phyloP scores from a whole-genome alignment of 1,140 invertebrate genomes.

The Papilio dardanus region DNA sequence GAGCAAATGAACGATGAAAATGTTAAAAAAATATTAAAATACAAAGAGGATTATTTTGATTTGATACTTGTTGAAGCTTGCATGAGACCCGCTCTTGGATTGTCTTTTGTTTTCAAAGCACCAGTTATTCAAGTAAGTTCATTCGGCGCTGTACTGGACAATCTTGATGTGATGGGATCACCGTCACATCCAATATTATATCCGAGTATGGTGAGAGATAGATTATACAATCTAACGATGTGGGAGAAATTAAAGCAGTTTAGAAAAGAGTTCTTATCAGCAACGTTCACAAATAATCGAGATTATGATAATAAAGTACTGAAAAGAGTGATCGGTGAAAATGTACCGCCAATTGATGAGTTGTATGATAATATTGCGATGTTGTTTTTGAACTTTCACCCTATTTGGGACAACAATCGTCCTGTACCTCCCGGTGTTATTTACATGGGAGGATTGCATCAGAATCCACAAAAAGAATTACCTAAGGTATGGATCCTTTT shows the following conservation, averaged over 20 bases:
- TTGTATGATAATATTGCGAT: constrained; percentile 79
- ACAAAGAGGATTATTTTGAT: constrained; percentile 58
- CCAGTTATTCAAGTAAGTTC: constrained; percentile 73
- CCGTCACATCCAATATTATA: constrained; percentile 77
- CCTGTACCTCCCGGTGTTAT: constrained; percentile 75
- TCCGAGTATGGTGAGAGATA: constrained; percentile 62
- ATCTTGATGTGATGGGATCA: constrained; percentile 67
- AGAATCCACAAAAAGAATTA: constrained; percentile 57
- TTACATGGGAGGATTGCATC: constrained; percentile 78
- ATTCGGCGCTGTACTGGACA: constrained; percentile 43
- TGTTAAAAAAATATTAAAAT: constrained; percentile 55
- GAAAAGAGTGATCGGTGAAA: constrained; percentile 64
- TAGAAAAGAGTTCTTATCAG: constrained; percentile 43
- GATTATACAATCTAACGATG: constrained; percentile 52
- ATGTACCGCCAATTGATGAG: constrained; percentile 66
- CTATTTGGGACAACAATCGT: constrained; percentile 67
- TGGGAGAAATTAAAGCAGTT: constrained; percentile 58
- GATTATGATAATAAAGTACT: constrained; percentile 42
- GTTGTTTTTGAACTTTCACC: constrained; percentile 81
- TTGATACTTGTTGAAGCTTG: constrained; percentile 61
- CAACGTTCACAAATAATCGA: not conserved
- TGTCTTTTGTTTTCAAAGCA: constrained; percentile 67
- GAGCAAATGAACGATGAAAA: constrained; percentile 52
- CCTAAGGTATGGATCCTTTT: constrained; percentile 46
- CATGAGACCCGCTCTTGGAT: constrained; percentile 46